phyloP scores from a whole-genome alignment of 2,113 vertebrate genomes.

The Limnothrissa miodon region DNA sequence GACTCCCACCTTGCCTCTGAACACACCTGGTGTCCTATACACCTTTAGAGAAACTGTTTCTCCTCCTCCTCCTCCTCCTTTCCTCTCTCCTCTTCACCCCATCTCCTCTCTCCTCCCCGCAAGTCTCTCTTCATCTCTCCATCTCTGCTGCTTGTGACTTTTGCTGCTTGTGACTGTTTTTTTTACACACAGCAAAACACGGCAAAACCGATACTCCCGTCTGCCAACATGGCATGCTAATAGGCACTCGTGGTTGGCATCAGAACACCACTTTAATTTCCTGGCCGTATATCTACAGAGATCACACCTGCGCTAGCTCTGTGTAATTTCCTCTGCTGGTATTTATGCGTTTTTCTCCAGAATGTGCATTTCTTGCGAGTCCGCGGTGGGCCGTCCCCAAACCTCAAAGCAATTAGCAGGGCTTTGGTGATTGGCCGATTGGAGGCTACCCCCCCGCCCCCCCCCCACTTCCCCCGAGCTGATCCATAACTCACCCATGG shows the following conservation, averaged over 20 bases:
- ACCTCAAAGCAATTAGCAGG: slow-evolving; percentile 54
- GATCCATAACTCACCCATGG: background rate
- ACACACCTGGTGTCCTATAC: background rate
- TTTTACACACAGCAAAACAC: background rate
- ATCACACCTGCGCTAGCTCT: background rate
- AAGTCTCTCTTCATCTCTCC: background rate
- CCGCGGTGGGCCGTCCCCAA: background rate
- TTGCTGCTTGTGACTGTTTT: background rate
- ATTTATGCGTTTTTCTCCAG: background rate
- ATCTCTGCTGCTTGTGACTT: background rate
- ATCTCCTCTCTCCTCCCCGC: background rate
- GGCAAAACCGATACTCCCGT: background rate
- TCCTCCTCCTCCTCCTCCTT: background rate
- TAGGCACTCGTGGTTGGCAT: background rate
- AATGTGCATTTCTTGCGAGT: slow-evolving; percentile 12
- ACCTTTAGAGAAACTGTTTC: slow-evolving; percentile 6
- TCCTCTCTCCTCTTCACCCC: background rate
- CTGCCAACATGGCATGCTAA: background rate
- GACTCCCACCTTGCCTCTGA: background rate
- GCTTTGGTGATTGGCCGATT: slow-evolving; percentile 22
- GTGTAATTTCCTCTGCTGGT: background rate
- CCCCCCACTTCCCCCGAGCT: background rate
- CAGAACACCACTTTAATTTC: background rate
- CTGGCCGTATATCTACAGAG: background rate
- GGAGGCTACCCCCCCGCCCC: background rate